Evolutionary conservation across 2,113 vertebrate genomes (phyloP), one percentile per base, ranked within the genome.

Genomic region (Plecturocebus donacophilus): DNA sequence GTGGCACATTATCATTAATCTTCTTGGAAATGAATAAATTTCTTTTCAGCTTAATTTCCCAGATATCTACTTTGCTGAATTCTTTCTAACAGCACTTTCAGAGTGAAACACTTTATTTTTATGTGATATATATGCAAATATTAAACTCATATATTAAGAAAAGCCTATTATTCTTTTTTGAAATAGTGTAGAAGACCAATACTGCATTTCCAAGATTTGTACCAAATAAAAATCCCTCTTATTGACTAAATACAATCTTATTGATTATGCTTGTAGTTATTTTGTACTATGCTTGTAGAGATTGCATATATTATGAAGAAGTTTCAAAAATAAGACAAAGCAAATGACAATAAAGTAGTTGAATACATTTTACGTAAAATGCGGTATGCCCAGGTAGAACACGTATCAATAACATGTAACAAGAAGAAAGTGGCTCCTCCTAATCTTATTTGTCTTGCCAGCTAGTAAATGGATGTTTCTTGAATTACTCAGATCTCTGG

Each of bases 31-130:
- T 80, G 38, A 94, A 58, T 27, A 68, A 66, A 83, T 86, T 90
- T 92, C 35, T 85, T 30, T 88, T 75, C 40, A 89, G 6, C 27
- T 95, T 81, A 87, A 95, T 91, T 91, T 91, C 52, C n/a, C 35
- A 86, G 66, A 38, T 56, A 79, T 0, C 2, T 19, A 5, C 30
- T 87, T 86, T 81, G 42, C 4, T 73, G 54, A 93, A 40, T 61
- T 91, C 10, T 90, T 93, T 94, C 82, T 81, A 79, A 56, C 27
- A 71, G 19, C 27, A 83, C 42, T 40, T 95, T 91, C 38, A 85
- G 11, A 87, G 10, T 56, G 3, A 95, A 88, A 19, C 66, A 25
- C 4, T 86, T 93, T 68, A n/a, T 76, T 87, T 94, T 79, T 64
- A 54, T 61, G 64, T 81, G 35, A 52, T 66, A 2, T 32, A 27